phyloP scores from a whole-genome alignment of 2,113 vertebrate species.

The Lipotes vexillifer region DNA sequence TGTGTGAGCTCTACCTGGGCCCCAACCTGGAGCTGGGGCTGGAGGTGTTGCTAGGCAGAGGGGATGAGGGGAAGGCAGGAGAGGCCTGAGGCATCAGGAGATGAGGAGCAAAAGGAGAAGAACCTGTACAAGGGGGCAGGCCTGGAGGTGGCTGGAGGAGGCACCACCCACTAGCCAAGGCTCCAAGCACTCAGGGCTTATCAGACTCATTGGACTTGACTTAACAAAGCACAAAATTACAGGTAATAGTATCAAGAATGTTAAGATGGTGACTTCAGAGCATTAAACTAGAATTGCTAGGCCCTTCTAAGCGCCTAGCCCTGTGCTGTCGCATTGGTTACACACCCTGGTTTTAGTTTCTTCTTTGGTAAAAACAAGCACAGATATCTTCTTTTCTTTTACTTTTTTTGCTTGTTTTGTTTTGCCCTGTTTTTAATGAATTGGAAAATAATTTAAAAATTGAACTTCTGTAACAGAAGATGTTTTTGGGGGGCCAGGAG shows the following conservation, averaged over 20 bases:
- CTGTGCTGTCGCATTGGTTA: accelerated
- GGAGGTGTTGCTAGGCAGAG: neutral
- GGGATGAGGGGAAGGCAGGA: neutral
- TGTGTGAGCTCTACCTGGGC: neutral
- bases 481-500: neutral
- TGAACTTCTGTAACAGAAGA: neutral
- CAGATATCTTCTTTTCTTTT: neutral
- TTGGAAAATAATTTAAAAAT: neutral
- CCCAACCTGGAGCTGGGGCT: neutral
- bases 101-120: neutral
- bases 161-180: too few species aligned
- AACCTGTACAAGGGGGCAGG: neutral
- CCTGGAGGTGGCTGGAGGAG: neutral
- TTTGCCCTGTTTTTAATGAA: neutral
- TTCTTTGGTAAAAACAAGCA: neutral
- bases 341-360: neutral
- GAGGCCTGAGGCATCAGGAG: neutral
- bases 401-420: neutral
- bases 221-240: neutral
- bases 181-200: neutral
- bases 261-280: neutral
- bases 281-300: neutral
- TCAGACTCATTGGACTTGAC: neutral
- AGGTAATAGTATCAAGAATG: neutral
- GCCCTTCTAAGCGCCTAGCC: neutral